phyloP scores from a whole-genome alignment of 1,140 invertebrate genomes.

The Zaprionus inermis region DNA sequence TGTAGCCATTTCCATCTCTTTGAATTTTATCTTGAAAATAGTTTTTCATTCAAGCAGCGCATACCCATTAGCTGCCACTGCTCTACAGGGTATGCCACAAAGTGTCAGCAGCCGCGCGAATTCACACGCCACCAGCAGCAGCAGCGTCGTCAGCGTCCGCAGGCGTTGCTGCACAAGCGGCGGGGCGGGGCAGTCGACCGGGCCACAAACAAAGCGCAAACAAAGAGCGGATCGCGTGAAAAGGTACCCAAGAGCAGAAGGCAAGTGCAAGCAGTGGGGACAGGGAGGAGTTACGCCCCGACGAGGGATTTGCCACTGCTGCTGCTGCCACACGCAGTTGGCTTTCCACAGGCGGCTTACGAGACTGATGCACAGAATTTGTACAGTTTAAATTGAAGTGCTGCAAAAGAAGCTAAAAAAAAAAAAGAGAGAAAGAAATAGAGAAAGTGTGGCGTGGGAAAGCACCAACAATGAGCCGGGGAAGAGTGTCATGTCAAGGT shows the following conservation, averaged over 20 bases:
- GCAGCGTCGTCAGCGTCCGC: constrained; percentile 22
- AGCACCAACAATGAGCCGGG: neutral
- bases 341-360: constrained; percentile 36
- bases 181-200: neutral
- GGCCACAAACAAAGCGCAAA: constrained; percentile 74
- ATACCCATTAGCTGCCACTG: neutral
- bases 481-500: constrained; percentile 13
- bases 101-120: constrained; percentile 73
- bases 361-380: constrained; percentile 59
- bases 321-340: constrained; percentile 45
- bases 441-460: neutral
- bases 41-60: neutral
- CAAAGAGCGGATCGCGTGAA: constrained; percentile 74
- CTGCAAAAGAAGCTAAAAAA: constrained; percentile 21
- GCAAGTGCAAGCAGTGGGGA: no score
- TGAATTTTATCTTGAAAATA: neutral
- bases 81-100: constrained; percentile 36
- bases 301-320: neutral
- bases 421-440: neutral
- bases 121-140: constrained; percentile 62
- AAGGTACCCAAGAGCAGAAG: constrained; percentile 41
- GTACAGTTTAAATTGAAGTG: constrained; percentile 74
- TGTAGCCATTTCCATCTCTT: neutral
- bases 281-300: neutral
- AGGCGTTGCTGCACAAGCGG: neutral